Base-by-base conservation (phyloP, 2,797 vertebrate genomes). In the Ammospiza maritima region DNA sequence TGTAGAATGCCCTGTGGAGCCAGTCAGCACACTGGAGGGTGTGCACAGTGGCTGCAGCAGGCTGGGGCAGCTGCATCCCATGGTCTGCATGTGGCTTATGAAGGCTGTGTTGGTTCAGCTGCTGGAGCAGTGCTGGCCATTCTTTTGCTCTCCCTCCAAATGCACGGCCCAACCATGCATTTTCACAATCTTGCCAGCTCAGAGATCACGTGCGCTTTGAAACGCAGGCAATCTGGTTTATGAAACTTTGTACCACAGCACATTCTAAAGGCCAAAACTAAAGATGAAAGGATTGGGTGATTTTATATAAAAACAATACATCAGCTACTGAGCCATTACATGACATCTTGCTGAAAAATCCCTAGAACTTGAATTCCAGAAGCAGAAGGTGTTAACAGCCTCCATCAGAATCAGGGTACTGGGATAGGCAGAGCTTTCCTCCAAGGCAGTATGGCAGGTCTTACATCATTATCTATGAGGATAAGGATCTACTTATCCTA, bases 11-110 rank as follows among this genome's bases (percentile, higher is more conserved):
- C 65, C 74, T 79, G 38, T 36, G 66, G 58, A 79, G 67, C 30
- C 80, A 38, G 30, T 17, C 0, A 0, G n/a, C 4, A 0, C 20
- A 2, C 11, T 12, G 61, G 34, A 75, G 34, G 8, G 8, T 86
- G 51, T 56, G 42, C 10, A 1, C 10, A 5, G 40, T 9, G 29
- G 50, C 71, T 34, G 54, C 45, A 45, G 54, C 25, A 26, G 0
- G 1, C 56, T 79, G 10, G 23, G 50, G 36, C 25, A 89, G 67
- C 69, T 67, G 60, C 60, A 19, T 10, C 40, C 36, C 21, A 10
- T 13, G 3, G 34, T 27, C 70, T 78, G 53, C 45, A n/a, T 1
- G 1, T 32, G 72, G 30, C 27, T 78, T 42, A 10, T 25, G 53
- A 69, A 58, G 50, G 20, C 36, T 2, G 0, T 15, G 6, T 27